Conservation (phyloP, 1,140 invertebrate species). For the Achatina immaculata region DNA sequence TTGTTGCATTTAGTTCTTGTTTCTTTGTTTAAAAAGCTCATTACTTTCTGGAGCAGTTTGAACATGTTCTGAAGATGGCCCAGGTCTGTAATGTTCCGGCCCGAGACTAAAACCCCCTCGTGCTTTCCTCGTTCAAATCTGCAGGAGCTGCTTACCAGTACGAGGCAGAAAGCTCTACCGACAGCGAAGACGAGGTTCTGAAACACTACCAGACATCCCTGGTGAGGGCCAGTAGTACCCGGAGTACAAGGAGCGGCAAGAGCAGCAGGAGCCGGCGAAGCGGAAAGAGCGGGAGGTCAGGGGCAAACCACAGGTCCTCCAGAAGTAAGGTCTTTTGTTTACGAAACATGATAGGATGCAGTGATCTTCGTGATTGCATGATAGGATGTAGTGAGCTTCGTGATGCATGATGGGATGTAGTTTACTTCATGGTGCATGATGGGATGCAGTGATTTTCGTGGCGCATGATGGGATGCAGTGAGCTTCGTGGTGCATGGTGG, state of each 20-base stretch:
- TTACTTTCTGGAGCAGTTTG: no score
- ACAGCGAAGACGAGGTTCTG: conserved; percentile 70
- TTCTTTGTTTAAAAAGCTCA: no score
- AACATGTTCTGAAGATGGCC: no score
- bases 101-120: no score
- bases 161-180: conserved; percentile 78
- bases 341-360: background rate
- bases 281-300: background rate
- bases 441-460: no score
- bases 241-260: conserved; percentile 41
- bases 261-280: background rate
- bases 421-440: no score
- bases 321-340: conserved; percentile 20
- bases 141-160: conserved; percentile 76
- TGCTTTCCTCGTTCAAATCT: conserved; percentile 35
- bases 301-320: background rate
- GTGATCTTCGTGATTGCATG: no score
- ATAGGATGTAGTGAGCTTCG: background rate
- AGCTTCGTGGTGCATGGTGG: background rate
- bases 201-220: conserved; percentile 55
- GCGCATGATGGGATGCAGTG: no score
- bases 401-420: background rate
- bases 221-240: conserved; percentile 43
- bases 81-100: no score
- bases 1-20: no score